A percentile compares a stretch with the other conserved stretches of the same genome.
Conservation (phyloP, 2,797 vertebrate species). For the Harpagifer antarcticus region DNA sequence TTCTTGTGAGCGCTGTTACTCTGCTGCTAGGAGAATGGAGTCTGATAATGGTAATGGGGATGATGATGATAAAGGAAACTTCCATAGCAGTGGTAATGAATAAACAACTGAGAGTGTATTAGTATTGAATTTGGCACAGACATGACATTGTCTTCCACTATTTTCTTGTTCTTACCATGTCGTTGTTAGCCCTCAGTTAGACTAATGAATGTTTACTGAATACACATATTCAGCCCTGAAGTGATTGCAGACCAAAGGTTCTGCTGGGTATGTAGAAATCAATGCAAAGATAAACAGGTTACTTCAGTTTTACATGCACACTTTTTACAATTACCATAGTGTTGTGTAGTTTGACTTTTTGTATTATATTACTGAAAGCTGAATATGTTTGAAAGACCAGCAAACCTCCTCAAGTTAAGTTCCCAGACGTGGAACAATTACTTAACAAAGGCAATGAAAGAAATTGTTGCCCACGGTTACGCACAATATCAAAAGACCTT, state of each 20-base stretch:
- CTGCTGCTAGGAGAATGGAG: conserved; percentile 11
- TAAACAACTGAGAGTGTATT: conserved; percentile 7
- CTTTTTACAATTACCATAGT: background rate
- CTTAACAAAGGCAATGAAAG: too few relatives aligned
- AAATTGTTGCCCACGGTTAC: too few relatives aligned
- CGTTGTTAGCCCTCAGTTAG: background rate
- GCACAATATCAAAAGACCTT: too few relatives aligned
- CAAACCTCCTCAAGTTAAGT: too few relatives aligned
- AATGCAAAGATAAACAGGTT: background rate
- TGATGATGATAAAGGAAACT: conserved; percentile 19
- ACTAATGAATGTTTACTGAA: conserved; percentile 16
- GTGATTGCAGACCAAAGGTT: background rate
- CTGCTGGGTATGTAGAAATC: background rate
- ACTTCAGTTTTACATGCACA: background rate
- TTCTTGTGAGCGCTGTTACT: conserved; percentile 5
- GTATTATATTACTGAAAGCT: background rate
- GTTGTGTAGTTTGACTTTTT: background rate
- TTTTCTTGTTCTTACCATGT: background rate
- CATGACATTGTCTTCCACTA: too few relatives aligned
- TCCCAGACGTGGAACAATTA: too few relatives aligned
- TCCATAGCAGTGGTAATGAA: conserved; percentile 20
- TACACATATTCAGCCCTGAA: background rate
- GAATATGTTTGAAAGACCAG: too few relatives aligned
- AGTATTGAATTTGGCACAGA: conserved; percentile 22
- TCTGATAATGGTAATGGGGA: conserved; percentile 16